Base-by-base conservation (phyloP, 1,140 invertebrate genomes). In the Drosophila sulfurigaster region DNA sequence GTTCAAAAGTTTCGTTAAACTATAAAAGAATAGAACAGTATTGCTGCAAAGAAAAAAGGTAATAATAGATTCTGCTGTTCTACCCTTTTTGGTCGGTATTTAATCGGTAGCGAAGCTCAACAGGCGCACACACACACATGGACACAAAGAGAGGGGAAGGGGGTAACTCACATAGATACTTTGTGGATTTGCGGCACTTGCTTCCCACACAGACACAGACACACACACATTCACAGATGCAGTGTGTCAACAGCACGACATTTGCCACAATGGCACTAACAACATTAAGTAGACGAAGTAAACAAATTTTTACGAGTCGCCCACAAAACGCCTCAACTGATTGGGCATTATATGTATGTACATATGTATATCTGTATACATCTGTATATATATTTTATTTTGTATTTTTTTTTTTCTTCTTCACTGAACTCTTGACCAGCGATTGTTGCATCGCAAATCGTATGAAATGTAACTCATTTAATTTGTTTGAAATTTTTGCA, bases 401-500 rank as follows among this genome's bases (percentile, higher is more conserved):
- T n/a, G 35, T 38, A 35, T 15, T 32, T 25, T 25, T 49, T 16
- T 30, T 16, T 16, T 8, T 16, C 30, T 16, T 43, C 38, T 15
- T n/a, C 10, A 6, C 30, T 59, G 35, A 54, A 62, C 67, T 62
- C 56, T 30, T 60, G 66, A 60, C 66, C 66, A 60, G 45, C 54
- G 52, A 46, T 28, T 54, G 51, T 20, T 63, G 49, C 68, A 41
- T 25, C 20, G 30, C 20, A 16, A 63, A 25, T 25, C 20, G 20
- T 38, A 3, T 38, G 35, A 38, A 38, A 59, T 78, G 56, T 56
- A 49, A 49, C 54, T 70, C 38, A 73, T 57, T 54, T 71, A 38
- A 48, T 78, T 60, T 62, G 38, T 28, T 25, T 56, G 15, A 58
- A 73, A 74, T 57, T 57, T 58, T 67, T 78, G 62, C 75, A 71